phyloP scores from a whole-genome alignment of 2,797 vertebrate genomes.

The Rhinoraja longicauda region DNA sequence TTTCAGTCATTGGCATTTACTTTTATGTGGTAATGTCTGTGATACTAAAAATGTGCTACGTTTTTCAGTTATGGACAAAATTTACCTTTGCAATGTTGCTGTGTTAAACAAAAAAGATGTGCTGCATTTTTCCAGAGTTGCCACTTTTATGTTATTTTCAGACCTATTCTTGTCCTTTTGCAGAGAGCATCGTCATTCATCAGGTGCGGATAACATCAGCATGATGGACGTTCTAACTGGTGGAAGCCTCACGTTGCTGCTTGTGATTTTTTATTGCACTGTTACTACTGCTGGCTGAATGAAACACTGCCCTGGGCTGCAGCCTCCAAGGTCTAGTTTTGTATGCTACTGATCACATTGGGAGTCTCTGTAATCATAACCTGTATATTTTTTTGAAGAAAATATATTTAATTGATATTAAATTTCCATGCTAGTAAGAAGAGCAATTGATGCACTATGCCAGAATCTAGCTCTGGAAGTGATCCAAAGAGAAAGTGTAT shows the following conservation, averaged over 20 bases:
- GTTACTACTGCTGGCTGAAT: conserved; percentile 47
- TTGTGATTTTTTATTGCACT: conserved; percentile 43
- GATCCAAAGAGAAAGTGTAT: not conserved
- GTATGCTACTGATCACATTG: conserved; percentile 59
- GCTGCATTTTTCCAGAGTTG: not conserved
- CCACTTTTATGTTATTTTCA: not conserved
- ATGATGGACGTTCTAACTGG: conserved; percentile 51
- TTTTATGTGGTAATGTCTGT: no score
- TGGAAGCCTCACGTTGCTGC: conserved; percentile 3
- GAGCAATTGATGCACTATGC: not conserved
- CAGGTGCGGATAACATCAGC: conserved; percentile 65
- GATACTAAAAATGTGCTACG: no score
- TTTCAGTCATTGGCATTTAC: not conserved
- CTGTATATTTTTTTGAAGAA: conserved; percentile 31
- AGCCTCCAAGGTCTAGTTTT: conserved; percentile 46
- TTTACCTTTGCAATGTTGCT: no score
- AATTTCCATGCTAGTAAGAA: not conserved
- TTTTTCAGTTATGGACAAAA: no score
- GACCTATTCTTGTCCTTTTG: conserved; percentile 48
- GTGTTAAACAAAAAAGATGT: not conserved
- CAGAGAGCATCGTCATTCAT: conserved; percentile 70
- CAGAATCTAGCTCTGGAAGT: not conserved
- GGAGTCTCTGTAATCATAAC: conserved; percentile 49
- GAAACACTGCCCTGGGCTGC: conserved; percentile 49
- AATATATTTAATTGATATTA: not conserved